Conservation (phyloP, 92 coral and sea anemone species). For the Pocillopora meandrina region DNA sequence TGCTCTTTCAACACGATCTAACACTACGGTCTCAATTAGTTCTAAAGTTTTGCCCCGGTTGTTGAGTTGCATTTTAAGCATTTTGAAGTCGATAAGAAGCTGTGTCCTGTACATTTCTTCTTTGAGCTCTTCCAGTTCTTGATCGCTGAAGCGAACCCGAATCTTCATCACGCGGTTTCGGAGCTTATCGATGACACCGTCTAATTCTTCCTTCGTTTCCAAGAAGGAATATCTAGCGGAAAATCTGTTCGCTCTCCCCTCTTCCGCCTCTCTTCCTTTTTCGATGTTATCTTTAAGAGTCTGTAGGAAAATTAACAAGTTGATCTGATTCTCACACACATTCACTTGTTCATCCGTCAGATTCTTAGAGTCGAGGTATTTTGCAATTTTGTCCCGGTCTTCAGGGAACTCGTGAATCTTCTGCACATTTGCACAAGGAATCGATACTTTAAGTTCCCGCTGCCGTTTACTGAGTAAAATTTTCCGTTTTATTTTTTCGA, state of each 20-base stretch:
- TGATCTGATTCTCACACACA: slow-evolving; percentile 76
- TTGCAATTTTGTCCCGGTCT: slow-evolving; percentile 15
- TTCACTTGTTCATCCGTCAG: slow-evolving; percentile 69
- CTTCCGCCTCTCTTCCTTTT: neutral
- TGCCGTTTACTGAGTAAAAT: slow-evolving; percentile 12
- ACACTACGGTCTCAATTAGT: neutral
- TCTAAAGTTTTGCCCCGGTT: slow-evolving; percentile 9
- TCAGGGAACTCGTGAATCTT: slow-evolving; percentile 21
- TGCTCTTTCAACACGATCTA: neutral
- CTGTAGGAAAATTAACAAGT: slow-evolving; percentile 59
- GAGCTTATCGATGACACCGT: slow-evolving; percentile 24
- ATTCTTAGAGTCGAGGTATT: slow-evolving; percentile 4
- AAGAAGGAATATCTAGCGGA: too few species aligned
- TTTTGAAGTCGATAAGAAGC: slow-evolving; percentile 51
- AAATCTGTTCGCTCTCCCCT: neutral
- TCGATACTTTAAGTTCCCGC: neutral
- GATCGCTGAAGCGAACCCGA: slow-evolving; percentile 74
- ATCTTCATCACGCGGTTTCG: slow-evolving; percentile 56
- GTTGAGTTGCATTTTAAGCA: slow-evolving; percentile 46
- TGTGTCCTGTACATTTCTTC: slow-evolving; percentile 68
- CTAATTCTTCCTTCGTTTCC: neutral
- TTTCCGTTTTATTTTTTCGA: slow-evolving; percentile 64
- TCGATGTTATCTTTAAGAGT: slow-evolving; percentile 16
- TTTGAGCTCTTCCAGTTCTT: slow-evolving; percentile 78
- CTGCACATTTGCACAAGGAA: neutral